Evolutionary conservation across 2,113 vertebrate species (phyloP), one percentile per base, ranked within the genome.

Genomic region (Poecile atricapillus): DNA sequence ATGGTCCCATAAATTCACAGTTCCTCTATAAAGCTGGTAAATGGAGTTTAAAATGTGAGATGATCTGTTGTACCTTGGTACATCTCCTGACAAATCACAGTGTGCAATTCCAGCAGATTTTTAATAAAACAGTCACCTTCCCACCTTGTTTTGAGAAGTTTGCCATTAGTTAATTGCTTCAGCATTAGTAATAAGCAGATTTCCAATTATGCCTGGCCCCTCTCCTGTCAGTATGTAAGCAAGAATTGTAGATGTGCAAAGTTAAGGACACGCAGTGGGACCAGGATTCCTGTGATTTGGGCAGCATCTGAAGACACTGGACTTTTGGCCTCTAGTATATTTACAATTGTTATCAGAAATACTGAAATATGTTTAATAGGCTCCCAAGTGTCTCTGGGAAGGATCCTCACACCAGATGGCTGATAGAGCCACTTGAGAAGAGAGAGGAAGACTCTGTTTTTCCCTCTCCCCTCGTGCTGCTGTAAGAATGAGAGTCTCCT

Each of bases 41-140:
- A 74, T 71, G 91, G 71, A 75, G 87, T 79, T 91, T 92, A 35
- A 47, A 79, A 30, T 94, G 62, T 78, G 14, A 81, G 47, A 13
- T 80, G 55, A 60, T 46, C 46, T 62, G n/a, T 73, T 30, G 33
- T 89, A 60, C 63, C 71, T 23, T 39, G 33, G 70, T 81, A n/a
- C 59, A 16, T 75, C 21, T 76, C 81, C 78, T 47, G 83, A 76
- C 31, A 80, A 58, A 80, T 79, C 5, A 31, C 33, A 31, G n/a
- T 7, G 4, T 62, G 47, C 64, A 75, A 30, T 68, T 73, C 19
- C 43, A 74, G 33, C 76, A 44, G 59, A 46, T 41, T 55, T 74
- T 27, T 52, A 46, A 58, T n/a, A 35, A 37, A 7, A 1, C 23
- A 21, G 13, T 25, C 35, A 2, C 7, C 7, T 1, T 5, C 5